Percentiles rank a stretch among this genome's conserved stretches.
These are phyloP conservation scores for Cephus nigrinus DNA, from an alignment of 2,888 invertebrate genomes.

Conservation along the genomic window DNA sequence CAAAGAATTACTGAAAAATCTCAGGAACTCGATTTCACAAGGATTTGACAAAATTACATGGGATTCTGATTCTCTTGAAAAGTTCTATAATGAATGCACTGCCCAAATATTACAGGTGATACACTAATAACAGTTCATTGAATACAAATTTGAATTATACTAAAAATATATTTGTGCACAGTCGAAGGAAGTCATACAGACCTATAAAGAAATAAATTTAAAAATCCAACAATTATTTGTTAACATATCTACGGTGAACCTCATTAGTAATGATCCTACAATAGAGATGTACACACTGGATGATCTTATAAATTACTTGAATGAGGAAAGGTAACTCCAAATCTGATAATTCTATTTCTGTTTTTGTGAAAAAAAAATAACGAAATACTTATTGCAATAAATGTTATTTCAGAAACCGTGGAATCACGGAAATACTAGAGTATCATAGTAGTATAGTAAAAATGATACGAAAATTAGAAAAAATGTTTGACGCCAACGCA, in stretches of 20 bases:
- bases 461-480: not conserved
- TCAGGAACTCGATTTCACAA: slow-evolving; percentile 75
- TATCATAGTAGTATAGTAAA: not conserved
- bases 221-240: slow-evolving; percentile 77
- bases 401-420: not conserved
- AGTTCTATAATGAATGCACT: slow-evolving; percentile 76
- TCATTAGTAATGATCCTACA: slow-evolving; percentile 11
- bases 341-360: not conserved
- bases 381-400: not conserved
- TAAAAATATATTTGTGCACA: not conserved
- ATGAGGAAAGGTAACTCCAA: slow-evolving; percentile 15
- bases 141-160: not conserved
- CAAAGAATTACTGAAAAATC: slow-evolving; percentile 53
- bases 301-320: slow-evolving; percentile 13
- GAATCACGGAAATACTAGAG: not conserved
- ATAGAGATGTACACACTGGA: slow-evolving; percentile 13
- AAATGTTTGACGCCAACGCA: not conserved
- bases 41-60: slow-evolving; percentile 77
- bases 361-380: not conserved
- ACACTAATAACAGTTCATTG: slow-evolving; percentile 16
- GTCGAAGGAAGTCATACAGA: not conserved
- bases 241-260: slow-evolving; percentile 68
- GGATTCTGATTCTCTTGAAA: slow-evolving; percentile 76
- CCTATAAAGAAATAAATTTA: slow-evolving; percentile 82
- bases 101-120: slow-evolving; percentile 73